A percentile compares a stretch with the other conserved stretches of the same genome.
Evolutionary conservation across 2,797 vertebrate species (phyloP).

Genomic region (Accipiter superciliosus): DNA sequence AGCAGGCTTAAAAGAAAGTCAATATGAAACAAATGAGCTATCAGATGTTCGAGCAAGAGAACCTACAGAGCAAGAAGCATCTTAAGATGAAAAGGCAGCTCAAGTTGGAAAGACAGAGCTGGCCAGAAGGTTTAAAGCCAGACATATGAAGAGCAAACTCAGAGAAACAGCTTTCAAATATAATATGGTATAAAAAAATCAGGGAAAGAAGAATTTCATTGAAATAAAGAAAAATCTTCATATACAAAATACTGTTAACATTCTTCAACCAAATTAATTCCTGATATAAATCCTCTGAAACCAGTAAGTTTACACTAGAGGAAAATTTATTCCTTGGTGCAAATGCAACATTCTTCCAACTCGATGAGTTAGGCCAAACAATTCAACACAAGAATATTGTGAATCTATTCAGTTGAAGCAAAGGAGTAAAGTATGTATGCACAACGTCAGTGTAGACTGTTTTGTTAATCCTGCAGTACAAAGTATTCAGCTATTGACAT

Average conservation of each 20-base stretch:
- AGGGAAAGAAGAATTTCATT: background rate
- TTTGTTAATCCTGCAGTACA: background rate
- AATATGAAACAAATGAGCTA: background rate
- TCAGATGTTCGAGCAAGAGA: background rate
- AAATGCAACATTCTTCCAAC: background rate
- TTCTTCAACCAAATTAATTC: background rate
- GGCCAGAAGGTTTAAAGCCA: background rate
- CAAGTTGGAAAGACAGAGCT: background rate
- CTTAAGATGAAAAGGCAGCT: background rate
- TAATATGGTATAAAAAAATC: background rate
- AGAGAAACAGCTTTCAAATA: background rate
- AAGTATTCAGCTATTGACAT: background rate
- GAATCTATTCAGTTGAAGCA: background rate
- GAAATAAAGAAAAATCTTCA: background rate
- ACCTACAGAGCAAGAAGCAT: background rate
- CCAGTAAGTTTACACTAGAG: background rate
- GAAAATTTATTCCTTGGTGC: background rate
- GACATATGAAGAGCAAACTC: background rate
- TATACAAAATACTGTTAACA: background rate
- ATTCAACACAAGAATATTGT: background rate
- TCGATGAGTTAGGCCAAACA: background rate
- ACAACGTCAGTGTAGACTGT: background rate
- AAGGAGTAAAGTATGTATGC: background rate
- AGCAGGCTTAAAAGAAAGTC: background rate
- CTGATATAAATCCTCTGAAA: background rate